Conservation (phyloP, 2,888 invertebrate species). For the Paralinhomoeus sp. region DNA sequence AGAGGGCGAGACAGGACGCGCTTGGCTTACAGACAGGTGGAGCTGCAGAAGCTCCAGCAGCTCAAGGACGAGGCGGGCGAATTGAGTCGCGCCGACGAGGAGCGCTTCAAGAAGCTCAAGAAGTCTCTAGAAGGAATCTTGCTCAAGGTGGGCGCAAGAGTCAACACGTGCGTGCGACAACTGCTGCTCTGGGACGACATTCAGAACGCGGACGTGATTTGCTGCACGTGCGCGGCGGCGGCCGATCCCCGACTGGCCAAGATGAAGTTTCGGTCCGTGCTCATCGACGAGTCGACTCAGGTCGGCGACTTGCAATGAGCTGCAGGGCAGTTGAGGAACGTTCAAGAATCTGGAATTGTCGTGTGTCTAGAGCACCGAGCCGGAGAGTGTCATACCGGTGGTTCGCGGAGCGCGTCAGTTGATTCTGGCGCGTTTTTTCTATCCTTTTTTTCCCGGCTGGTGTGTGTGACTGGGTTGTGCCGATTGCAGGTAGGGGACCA, state of each 20-base stretch:
- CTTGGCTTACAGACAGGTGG: conserved; percentile 43
- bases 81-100: conserved; percentile 76
- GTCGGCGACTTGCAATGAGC: conserved; percentile 79
- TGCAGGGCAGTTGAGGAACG: conserved; percentile 83
- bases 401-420: conserved; percentile 87
- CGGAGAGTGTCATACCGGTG: conserved; percentile 96
- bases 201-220: conserved; percentile 75
- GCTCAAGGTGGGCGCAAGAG: conserved; percentile 18
- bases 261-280: conserved; percentile 53
- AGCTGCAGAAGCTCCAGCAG: conserved; percentile 77
- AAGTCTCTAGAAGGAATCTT: conserved; percentile 71
- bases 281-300: conserved; percentile 35
- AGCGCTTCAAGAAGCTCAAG: conserved; percentile 66
- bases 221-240: conserved; percentile 94
- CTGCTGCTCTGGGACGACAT: background rate
- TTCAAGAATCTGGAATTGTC: background rate
- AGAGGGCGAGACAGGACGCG: no score
- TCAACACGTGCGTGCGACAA: background rate
- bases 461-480: no score
- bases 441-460: no score
- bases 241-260: conserved; percentile 80
- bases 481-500: conserved; percentile 99
- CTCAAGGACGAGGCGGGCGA: conserved; percentile 96
- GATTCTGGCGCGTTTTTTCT: no score
- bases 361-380: conserved; percentile 46